Conservation (phyloP, 2,888 invertebrate species). For the Ischnus inquisitorius region DNA sequence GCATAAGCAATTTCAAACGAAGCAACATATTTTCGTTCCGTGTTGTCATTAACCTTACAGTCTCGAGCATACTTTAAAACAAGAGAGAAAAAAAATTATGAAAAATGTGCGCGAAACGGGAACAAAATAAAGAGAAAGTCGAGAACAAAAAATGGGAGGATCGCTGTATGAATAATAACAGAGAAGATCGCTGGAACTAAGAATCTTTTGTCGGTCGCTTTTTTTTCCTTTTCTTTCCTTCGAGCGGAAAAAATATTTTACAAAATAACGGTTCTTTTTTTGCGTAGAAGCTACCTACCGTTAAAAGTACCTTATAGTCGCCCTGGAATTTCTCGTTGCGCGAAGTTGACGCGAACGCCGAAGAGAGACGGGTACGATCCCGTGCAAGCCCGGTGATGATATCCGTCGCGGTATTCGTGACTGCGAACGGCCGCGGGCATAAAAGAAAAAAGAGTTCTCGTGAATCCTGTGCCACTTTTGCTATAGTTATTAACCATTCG, state of each 20-base stretch:
- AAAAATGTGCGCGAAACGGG: not conserved
- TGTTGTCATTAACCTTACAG: not conserved
- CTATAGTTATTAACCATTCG: conserved; percentile 41
- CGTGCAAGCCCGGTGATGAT: not conserved
- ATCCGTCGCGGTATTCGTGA: not conserved
- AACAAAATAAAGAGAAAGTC: not conserved
- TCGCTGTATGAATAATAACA: not conserved
- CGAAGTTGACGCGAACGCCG: conserved; percentile 1
- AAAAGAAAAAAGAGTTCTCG: conserved; percentile 7
- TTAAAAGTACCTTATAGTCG: not conserved
- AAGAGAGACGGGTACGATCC: not conserved
- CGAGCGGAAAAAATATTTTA: not conserved
- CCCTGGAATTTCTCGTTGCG: not conserved
- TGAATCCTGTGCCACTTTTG: conserved; percentile 28
- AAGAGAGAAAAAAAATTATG: not conserved
- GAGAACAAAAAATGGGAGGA: not conserved
- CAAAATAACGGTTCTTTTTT: not conserved
- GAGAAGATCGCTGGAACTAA: not conserved
- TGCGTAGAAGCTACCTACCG: not conserved
- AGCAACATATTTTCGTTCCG: not conserved
- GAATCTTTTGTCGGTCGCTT: not conserved
- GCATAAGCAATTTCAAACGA: not conserved
- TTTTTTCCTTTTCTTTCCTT: not conserved
- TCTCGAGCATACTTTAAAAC: not conserved
- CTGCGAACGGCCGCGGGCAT: not conserved